Evolutionary conservation across 1,140 invertebrate species (phyloP).

Genomic region (Drosophila leontia): DNA sequence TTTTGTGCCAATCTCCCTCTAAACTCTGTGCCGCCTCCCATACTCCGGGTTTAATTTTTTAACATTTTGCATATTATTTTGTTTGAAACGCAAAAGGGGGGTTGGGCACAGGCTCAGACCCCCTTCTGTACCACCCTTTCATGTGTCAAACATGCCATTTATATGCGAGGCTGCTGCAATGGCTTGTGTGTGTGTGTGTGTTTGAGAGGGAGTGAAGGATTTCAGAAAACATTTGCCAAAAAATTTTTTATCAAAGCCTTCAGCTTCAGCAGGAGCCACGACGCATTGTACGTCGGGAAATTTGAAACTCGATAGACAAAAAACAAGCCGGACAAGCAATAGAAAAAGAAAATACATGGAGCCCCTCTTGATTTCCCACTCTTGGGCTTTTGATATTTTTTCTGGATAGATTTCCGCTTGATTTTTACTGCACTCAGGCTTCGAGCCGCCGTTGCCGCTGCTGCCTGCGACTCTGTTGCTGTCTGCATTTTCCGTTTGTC

Average conservation of each 20-base stretch:
- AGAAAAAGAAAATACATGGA: constrained; percentile 70
- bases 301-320: constrained; percentile 82
- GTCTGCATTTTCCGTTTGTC: constrained; percentile 68
- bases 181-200: constrained; percentile 54
- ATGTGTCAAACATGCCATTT: constrained; percentile 82
- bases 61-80: constrained; percentile 83
- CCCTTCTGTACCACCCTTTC: constrained; percentile 11
- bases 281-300: constrained; percentile 78
- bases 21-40: constrained; percentile 25
- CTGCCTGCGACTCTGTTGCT: constrained; percentile 50
- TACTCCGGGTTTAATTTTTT: constrained; percentile 72
- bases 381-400: constrained; percentile 16
- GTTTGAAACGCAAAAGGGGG: constrained; percentile 65
- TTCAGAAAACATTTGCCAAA: constrained; percentile 78
- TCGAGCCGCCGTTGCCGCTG: constrained; percentile 33
- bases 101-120: neutral
- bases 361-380: constrained; percentile 35
- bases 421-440: constrained; percentile 80
- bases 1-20: constrained; percentile 46
- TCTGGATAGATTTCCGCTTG: constrained; percentile 66
- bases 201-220: constrained; percentile 56
- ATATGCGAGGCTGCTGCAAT: constrained; percentile 74
- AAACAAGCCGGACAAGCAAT: constrained; percentile 70
- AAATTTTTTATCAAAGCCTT: constrained; percentile 81
- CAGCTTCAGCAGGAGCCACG: constrained; percentile 69